phyloP scores from a whole-genome alignment of 2,113 vertebrate genomes.

The Ursus arctos region DNA sequence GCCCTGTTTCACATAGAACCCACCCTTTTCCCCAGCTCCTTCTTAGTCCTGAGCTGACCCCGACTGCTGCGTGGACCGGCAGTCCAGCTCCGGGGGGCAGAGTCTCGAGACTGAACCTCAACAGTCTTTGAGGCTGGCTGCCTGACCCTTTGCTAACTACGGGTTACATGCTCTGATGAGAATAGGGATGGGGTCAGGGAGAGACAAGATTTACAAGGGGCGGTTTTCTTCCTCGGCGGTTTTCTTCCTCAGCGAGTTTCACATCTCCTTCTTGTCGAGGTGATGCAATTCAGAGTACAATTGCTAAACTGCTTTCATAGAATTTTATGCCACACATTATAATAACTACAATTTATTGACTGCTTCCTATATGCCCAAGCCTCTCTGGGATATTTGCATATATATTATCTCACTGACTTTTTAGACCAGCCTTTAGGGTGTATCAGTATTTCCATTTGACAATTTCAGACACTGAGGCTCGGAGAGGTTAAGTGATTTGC shows the following conservation, averaged over 20 bases:
- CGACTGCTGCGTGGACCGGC: not conserved
- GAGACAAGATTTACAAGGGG: not conserved
- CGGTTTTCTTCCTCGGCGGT: not conserved
- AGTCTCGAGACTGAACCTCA: not conserved
- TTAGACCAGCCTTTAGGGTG: not conserved
- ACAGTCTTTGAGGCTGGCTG: not conserved
- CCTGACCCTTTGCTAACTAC: not conserved
- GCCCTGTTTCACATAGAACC: too few relatives aligned
- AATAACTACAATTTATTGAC: not conserved
- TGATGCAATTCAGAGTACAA: not conserved
- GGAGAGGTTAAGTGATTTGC: conserved; percentile 17
- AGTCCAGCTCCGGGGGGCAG: not conserved
- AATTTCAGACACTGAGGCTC: not conserved
- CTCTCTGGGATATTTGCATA: not conserved
- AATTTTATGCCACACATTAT: not conserved
- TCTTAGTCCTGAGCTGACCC: not conserved
- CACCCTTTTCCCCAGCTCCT: not conserved
- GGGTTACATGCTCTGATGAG: not conserved
- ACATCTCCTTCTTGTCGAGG: not conserved
- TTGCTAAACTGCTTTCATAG: not conserved
- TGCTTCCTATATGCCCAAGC: not conserved
- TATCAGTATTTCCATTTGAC: not conserved
- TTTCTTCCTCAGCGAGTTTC: not conserved
- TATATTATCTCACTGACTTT: not conserved
- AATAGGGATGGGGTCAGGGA: not conserved